Evolutionary conservation across 2,113 vertebrate genomes (phyloP).

Genomic region (Pachypanchax playfairii): DNA sequence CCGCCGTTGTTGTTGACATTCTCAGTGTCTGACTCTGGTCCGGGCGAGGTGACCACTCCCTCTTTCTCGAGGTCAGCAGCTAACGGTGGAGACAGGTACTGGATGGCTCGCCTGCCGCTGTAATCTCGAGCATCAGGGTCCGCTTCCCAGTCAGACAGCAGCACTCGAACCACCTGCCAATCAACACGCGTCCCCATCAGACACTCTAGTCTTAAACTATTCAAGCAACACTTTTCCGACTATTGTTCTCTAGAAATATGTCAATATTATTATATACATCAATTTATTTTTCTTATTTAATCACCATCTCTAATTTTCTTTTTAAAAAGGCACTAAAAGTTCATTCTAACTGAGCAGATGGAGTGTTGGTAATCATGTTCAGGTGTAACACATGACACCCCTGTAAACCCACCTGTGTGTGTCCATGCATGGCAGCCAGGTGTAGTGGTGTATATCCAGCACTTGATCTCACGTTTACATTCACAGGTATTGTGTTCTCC

Average conservation of each 20-base stretch:
- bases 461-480: slow-evolving; percentile 89
- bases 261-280: not conserved
- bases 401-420: slow-evolving; percentile 73
- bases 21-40: slow-evolving; percentile 71
- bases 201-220: no score
- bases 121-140: slow-evolving; percentile 92
- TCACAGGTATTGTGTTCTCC: slow-evolving; percentile 82
- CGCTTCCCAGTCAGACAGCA: slow-evolving; percentile 91
- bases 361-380: slow-evolving; percentile 1
- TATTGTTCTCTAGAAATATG: no score
- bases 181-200: slow-evolving; percentile 13
- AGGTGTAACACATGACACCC: slow-evolving; percentile 30
- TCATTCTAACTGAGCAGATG: not conserved
- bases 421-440: slow-evolving; percentile 94
- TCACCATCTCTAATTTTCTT: not conserved
- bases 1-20: slow-evolving; percentile 44
- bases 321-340: not conserved
- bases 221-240: no score
- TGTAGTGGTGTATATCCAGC: slow-evolving; percentile 93
- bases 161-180: slow-evolving; percentile 85
- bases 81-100: slow-evolving; percentile 83
- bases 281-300: not conserved
- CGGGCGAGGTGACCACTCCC: slow-evolving; percentile 76
- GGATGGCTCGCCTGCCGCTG: slow-evolving; percentile 90
- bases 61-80: slow-evolving; percentile 82